A percentile compares a stretch with the other conserved stretches of the same genome.
Conservation (phyloP, 2,113 vertebrate species). For the Tragelaphus strepsiceros region DNA sequence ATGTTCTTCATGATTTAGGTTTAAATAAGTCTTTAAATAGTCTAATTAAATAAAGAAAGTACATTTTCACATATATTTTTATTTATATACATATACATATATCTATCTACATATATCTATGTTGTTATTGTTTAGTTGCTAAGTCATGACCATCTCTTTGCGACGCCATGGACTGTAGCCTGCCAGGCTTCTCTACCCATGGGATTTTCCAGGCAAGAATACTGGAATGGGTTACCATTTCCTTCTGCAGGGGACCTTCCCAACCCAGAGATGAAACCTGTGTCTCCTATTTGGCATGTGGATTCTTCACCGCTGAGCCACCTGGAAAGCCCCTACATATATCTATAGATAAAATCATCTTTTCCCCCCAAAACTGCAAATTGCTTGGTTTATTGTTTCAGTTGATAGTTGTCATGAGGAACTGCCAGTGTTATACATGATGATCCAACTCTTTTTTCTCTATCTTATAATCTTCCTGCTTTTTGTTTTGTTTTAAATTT, state of each 20-base stretch:
- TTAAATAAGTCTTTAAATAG: constrained; percentile 11
- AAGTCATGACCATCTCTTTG: not conserved
- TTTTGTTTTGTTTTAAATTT: not conserved
- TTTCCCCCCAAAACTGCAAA: not conserved
- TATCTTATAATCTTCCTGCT: not conserved
- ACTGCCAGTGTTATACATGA: not conserved
- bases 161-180: not conserved
- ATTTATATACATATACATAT: not conserved
- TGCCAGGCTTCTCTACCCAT: not conserved
- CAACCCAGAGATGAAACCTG: not conserved
- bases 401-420: not conserved
- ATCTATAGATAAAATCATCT: not conserved
- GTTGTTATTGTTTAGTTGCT: not conserved
- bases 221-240: not conserved
- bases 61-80: not conserved
- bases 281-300: not conserved
- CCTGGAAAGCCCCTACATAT: not conserved
- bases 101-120: not conserved
- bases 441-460: not conserved
- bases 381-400: not conserved
- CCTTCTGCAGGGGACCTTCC: not conserved
- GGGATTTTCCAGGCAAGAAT: not conserved
- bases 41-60: not conserved
- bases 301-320: not conserved
- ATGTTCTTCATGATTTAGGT: not conserved